A percentile compares a stretch with the other conserved stretches of the same genome.
These are phyloP conservation scores for Agonum fuliginosum DNA, from an alignment of 2,888 invertebrate species.

Conservation along the genomic window DNA sequence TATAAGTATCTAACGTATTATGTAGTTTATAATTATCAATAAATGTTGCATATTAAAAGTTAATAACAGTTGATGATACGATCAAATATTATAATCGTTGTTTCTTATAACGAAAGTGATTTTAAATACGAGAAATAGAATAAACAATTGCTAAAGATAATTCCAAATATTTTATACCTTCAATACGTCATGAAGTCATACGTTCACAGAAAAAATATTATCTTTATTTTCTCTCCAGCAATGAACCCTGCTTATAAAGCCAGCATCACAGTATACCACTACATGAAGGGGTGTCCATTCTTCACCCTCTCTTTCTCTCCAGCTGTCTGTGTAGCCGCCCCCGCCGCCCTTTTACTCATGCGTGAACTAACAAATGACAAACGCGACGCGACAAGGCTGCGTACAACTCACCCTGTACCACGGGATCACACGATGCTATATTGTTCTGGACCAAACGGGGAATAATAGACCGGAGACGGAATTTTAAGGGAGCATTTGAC, in stretches of 20 bases:
- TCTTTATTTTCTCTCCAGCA: background rate
- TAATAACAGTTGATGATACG: too few species aligned
- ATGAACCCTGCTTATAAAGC: background rate
- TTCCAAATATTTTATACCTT: too few species aligned
- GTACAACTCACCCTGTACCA: constrained; percentile 1
- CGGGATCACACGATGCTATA: background rate
- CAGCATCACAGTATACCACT: constrained; percentile 2
- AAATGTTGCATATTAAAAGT: too few species aligned
- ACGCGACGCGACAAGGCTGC: constrained; percentile 52
- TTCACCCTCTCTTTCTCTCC: constrained; percentile 39
- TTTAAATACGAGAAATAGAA: too few species aligned
- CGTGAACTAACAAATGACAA: constrained; percentile 58
- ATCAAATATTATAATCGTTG: too few species aligned
- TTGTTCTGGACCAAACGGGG: constrained; percentile 34
- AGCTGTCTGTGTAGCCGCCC: constrained; percentile 32
- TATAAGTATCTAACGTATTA: too few species aligned
- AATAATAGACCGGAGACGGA: constrained; percentile 43
- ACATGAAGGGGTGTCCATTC: constrained; percentile 6
- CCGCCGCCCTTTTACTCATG: constrained; percentile 35
- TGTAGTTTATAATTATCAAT: too few species aligned
- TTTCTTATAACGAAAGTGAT: too few species aligned
- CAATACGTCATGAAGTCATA: background rate
- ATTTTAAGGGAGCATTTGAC: too few species aligned
- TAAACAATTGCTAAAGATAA: too few species aligned
- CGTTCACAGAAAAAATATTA: background rate